These are phyloP conservation scores for Panthera leo DNA, from an alignment of 2,113 vertebrate genomes.

Conservation along the genomic window DNA sequence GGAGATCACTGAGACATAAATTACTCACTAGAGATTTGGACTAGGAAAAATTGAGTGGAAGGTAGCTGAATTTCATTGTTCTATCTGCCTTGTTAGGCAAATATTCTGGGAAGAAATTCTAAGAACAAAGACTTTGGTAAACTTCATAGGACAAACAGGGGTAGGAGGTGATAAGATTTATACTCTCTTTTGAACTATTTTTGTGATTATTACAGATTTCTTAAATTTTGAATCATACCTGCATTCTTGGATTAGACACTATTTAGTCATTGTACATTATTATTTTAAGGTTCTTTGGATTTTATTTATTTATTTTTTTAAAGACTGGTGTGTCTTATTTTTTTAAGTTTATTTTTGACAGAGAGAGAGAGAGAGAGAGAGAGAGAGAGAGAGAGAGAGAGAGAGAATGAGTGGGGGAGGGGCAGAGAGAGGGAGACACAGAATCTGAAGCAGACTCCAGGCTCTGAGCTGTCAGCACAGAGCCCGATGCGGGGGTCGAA, in stretches of 20 bases:
- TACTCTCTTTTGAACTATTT: neutral
- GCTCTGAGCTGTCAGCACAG: too few species aligned
- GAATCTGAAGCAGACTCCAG: too few species aligned
- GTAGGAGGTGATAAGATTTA: neutral
- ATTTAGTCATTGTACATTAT: neutral
- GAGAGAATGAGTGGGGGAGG: too few species aligned
- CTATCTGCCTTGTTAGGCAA: neutral
- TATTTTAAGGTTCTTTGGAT: neutral
- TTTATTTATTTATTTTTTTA: neutral
- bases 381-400: too few species aligned
- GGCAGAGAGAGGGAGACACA: too few species aligned
- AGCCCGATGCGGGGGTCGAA: too few species aligned
- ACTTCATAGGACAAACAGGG: neutral
- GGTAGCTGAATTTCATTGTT: slow-evolving; percentile 3
- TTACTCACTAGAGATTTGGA: slow-evolving; percentile 26
- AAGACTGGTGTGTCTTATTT: neutral
- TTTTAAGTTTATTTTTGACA: too few species aligned
- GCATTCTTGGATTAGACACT: neutral
- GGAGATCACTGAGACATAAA: slow-evolving; percentile 48
- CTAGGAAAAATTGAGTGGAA: slow-evolving; percentile 6
- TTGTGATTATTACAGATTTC: neutral
- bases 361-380: too few species aligned
- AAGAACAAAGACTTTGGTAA: neutral
- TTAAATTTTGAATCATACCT: neutral
- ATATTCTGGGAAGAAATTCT: neutral